Evolutionary conservation across 2,888 invertebrate species (phyloP), one percentile per base, ranked within the genome.

Genomic region (Parthenolecanium corni): DNA sequence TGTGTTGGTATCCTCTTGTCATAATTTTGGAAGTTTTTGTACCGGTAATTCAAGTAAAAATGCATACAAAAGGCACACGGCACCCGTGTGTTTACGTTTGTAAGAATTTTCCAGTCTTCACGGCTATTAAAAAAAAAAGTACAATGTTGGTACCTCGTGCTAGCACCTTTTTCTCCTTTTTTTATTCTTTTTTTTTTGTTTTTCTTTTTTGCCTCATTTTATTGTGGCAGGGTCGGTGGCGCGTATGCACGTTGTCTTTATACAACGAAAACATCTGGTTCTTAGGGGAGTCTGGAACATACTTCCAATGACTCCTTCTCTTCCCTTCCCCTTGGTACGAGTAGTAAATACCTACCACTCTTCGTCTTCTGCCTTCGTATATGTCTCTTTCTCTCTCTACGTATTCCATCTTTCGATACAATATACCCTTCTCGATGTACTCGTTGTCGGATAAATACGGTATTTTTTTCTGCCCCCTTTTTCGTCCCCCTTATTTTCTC

Each of bases 141-240:
- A 61, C 61, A 61, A 61, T 61, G 61, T n/a, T n/a, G n/a, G n/a
- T 61, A 61, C 51, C 31, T 40, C 61, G 61, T 51, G 61, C 61
- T 49, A 49, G 61, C 61, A 61, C 58, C 58, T 61, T 61, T 61
- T 49, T 38, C 46, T 58, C 47, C 46, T 58, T 58, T n/a, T n/a
- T n/a, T n/a, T 9, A 31, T 31, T 31, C 9, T 31, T 31, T 31
- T 31, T 31, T 31, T 31, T 31, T 4, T 31, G 31, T 31, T 31
- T 31, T 31, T 31, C 4, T 31, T 31, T 31, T 31, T 9, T 31
- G 31, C 31, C 9, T 31, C 9, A 31, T 9, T 6, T 31, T 31
- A 31, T 9, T 31, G 31, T 31, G 31, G 31, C 9, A 31, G 31
- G 31, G 31, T 31, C 31, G 5, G 31, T 31, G 31, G 31, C 31